A percentile compares a stretch with the other conserved stretches of the same genome.
Conservation (phyloP, 2,113 vertebrate species). For the Etheostoma spectabile region DNA sequence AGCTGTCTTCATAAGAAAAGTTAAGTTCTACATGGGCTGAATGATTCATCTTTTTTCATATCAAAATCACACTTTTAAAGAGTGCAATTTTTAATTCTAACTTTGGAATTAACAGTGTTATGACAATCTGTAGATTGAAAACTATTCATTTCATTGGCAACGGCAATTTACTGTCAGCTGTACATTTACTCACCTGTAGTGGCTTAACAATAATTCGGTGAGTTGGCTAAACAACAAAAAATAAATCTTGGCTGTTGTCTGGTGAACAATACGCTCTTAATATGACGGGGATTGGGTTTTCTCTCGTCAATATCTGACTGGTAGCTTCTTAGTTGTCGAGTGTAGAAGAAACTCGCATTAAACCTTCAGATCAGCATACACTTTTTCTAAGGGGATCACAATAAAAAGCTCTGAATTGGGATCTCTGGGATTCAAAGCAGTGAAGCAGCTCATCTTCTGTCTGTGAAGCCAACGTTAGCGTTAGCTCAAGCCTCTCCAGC, state of each 20-base stretch:
- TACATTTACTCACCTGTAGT: background rate
- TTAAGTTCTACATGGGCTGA: background rate
- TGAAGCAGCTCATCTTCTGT: conserved; percentile 21
- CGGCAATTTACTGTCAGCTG: background rate
- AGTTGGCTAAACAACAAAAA: background rate
- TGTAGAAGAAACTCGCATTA: conserved; percentile 14
- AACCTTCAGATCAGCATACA: conserved; percentile 9
- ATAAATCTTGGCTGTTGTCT: background rate
- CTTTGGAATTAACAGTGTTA: background rate
- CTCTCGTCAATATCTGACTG: conserved; percentile 39
- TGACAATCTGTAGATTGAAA: background rate
- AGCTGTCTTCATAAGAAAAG: background rate
- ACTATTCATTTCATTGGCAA: background rate
- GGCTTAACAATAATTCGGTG: background rate
- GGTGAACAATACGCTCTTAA: background rate
- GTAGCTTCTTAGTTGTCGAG: conserved; percentile 10
- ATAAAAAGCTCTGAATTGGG: conserved; percentile 26
- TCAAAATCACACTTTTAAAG: background rate
- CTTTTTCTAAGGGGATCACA: conserved; percentile 25
- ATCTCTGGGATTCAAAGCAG: conserved; percentile 26
- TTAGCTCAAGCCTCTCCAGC: conserved; percentile 2
- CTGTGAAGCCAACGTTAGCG: background rate
- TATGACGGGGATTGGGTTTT: background rate
- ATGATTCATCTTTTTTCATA: background rate
- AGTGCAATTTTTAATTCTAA: background rate